Base-by-base conservation (phyloP, 2,888 invertebrate species). In the Oscheius sp. region DNA sequence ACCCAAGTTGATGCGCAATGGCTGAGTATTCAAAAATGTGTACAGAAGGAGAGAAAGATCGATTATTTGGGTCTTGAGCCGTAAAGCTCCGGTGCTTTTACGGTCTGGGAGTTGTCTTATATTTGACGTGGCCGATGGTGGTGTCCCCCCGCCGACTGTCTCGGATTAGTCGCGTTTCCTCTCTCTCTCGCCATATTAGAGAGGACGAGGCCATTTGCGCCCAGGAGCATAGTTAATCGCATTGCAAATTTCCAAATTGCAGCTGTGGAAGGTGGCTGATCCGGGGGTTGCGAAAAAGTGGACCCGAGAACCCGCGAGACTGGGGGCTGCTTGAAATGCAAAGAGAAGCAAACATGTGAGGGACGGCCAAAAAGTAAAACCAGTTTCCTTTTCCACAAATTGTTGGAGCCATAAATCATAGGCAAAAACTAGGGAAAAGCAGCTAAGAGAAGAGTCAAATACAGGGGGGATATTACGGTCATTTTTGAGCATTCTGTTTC, bases 131-230 rank as follows among this genome's bases (percentile, higher is more conserved):
- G 33, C 17, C 55, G 55, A 20, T n/a, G n/a, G n/a, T n/a, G n/a
- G n/a, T n/a, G n/a, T n/a, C n/a, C n/a, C n/a, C n/a, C n/a, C n/a
- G 55, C 34, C 34, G 55, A 55, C 55, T 55, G 55, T 55, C 55
- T 55, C 55, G 55, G 55, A 55, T 55, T 55, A 55, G 55, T 33
- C 55, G 42, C n/a, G n/a, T n/a, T n/a, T n/a, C 25, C 48, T 48
- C 23, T 25, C 48, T 20, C 48, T 48, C 17, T 48, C 23, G 23
- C 48, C 48, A 48, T 48, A 48, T 48, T 20, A 20, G 48, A 20
- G 48, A 48, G 25, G 17, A 45, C 46, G 48, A 48, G 48, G 48
- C 48, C 48, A 48, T 48, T n/a, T 48, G 25, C 48, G 48, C 48
- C 23, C 48, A 48, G 48, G 46, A 48, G 48, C 48, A 48, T 48